These are phyloP conservation scores for Neotoxoptera formosana DNA, from an alignment of 1,140 invertebrate genomes.

Conservation along the genomic window DNA sequence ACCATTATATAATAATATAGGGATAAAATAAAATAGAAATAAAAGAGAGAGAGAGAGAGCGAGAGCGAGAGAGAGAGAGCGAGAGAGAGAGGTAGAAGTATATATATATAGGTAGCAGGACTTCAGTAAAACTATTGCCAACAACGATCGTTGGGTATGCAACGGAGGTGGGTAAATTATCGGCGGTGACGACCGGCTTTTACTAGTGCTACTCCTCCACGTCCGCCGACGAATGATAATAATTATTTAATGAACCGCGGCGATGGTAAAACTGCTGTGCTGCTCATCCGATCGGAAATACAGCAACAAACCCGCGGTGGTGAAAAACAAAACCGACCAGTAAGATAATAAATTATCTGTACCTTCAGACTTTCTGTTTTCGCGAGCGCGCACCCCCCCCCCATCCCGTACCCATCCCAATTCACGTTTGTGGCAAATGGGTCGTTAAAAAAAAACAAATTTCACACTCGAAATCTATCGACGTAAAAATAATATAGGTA, in stretches of 20 bases:
- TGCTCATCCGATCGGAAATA: slow-evolving; percentile 46
- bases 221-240: slow-evolving; percentile 31
- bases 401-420: neutral
- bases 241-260: slow-evolving; percentile 46
- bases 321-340: slow-evolving; percentile 32
- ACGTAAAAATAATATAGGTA: slow-evolving; percentile 15
- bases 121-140: slow-evolving; percentile 33
- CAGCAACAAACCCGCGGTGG: slow-evolving; percentile 5
- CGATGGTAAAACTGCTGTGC: neutral
- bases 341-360: slow-evolving; percentile 28
- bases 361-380: slow-evolving; percentile 37
- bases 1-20: neutral
- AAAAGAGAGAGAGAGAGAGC: neutral
- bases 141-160: neutral
- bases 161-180: slow-evolving; percentile 19
- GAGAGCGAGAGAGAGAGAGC: no score
- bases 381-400: no score
- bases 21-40: slow-evolving; percentile 16
- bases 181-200: slow-evolving; percentile 29
- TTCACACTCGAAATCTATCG: slow-evolving; percentile 27
- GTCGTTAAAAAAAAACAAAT: slow-evolving; percentile 18
- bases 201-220: slow-evolving; percentile 4
- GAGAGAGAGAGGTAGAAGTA: neutral
- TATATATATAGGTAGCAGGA: neutral
- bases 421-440: slow-evolving; percentile 19